These are phyloP conservation scores for Eulithis testata DNA, from an alignment of 2,888 invertebrate genomes.

Conservation along the genomic window DNA sequence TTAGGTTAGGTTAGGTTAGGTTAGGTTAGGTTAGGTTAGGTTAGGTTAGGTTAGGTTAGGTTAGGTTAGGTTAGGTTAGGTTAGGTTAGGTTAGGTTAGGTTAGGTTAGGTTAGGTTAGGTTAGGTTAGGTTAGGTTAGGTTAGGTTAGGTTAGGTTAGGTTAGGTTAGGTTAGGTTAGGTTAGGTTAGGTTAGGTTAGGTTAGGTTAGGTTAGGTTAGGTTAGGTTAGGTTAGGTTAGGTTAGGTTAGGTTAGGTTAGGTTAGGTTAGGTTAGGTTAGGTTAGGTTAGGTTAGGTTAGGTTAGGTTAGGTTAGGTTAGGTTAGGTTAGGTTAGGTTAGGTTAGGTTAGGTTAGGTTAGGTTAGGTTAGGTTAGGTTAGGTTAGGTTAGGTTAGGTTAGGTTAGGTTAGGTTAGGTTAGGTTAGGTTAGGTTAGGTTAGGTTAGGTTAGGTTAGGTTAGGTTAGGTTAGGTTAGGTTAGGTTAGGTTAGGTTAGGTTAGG, in stretches of 20 bases:
- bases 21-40: conserved; percentile 18
- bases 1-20: conserved; percentile 18
- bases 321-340: conserved; percentile 29
- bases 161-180: conserved; percentile 34
- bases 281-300: conserved; percentile 37
- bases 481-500: conserved; percentile 29
- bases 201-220: conserved; percentile 30
- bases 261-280: conserved; percentile 37
- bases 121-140: conserved; percentile 34
- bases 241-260: conserved; percentile 38
- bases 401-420: conserved; percentile 36
- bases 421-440: conserved; percentile 34
- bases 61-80: conserved; percentile 24
- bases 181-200: conserved; percentile 29
- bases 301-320: conserved; percentile 31
- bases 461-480: conserved; percentile 34
- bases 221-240: conserved; percentile 38
- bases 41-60: conserved; percentile 16
- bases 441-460: conserved; percentile 28
- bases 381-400: conserved; percentile 37
- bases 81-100: conserved; percentile 24
- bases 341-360: conserved; percentile 39
- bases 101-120: conserved; percentile 34
- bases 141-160: conserved; percentile 34
- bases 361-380: conserved; percentile 37